Base-by-base conservation (phyloP, 2,113 vertebrate genomes). In the Nipponia nippon region DNA sequence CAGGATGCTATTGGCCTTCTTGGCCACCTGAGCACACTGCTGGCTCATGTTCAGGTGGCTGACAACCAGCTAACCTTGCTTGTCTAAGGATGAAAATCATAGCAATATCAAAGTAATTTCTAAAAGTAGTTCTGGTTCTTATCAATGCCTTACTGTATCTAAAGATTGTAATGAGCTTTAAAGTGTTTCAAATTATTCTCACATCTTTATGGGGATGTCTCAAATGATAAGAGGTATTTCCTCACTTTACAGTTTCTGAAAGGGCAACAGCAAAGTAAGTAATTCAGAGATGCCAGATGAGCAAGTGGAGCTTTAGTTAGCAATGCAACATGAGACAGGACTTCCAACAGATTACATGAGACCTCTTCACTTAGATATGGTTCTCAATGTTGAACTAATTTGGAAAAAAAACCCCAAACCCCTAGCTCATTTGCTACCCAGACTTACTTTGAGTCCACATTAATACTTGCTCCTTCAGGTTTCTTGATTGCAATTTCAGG, bases 391-490 rank as follows among this genome's bases (percentile, higher is more conserved):
- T 65, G 25, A 85, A 34, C 7, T 19, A 30, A 36, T 65, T 44
- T 55, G 11, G 4, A 62, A 61, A 56, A 75, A 30, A 34, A 0
- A 2, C 1, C 2, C 18, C 15, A 34, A 46, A 17, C 27, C 12
- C 12, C 40, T 44, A 36, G 14, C 36, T 63, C 7, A 42, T 71
- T 85, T 76, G 20, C 14, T 76, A 76, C 10, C 7, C 13, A 53
- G 50, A 9, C 20, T 36, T 87, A 46, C 12, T 83, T 36, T 16
- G 8, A 61, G 29, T 75, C 32, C 11, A 15, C 44, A 36, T 32
- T 59, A 70, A 63, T 62, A 32, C 29, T 18, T 61, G 9, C 10
- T 66, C 38, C 30, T 61, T 36, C 40, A n/a, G 27, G 18, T 30
- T 55, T 72, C 56, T 61, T 66, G 16, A 7, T 7, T 61, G 11